These are phyloP conservation scores for Brenthis hecate DNA, from an alignment of 2,888 invertebrate genomes.

Conservation along the genomic window DNA sequence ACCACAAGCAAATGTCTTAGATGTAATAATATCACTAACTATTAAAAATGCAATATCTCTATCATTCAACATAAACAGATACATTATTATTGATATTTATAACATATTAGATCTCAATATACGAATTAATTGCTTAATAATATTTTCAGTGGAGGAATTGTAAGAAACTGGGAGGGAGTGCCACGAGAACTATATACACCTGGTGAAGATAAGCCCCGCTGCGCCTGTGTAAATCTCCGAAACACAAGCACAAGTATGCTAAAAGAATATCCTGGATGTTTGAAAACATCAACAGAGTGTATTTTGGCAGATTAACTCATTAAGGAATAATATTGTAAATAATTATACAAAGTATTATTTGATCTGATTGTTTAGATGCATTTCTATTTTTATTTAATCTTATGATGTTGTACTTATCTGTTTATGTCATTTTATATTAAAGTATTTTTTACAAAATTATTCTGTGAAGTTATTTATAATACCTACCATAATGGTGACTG, in stretches of 20 bases:
- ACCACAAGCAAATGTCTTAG: too few relatives aligned
- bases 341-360: not conserved
- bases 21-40: too few relatives aligned
- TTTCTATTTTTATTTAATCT: not conserved
- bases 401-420: not conserved
- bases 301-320: constrained; percentile 72
- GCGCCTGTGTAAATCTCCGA: constrained; percentile 89
- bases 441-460: not conserved
- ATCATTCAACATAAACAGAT: too few relatives aligned
- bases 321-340: not conserved
- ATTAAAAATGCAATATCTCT: too few relatives aligned
- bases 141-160: constrained; percentile 91
- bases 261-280: constrained; percentile 86
- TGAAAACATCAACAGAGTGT: constrained; percentile 65
- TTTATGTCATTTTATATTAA: constrained; percentile 3
- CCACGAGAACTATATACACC: constrained; percentile 91
- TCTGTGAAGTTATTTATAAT: not conserved
- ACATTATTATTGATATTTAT: too few relatives aligned
- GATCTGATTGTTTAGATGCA: not conserved
- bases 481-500: too few relatives aligned
- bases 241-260: constrained; percentile 77
- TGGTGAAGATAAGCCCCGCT: constrained; percentile 85
- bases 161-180: constrained; percentile 93
- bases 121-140: not conserved
- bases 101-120: too few relatives aligned